Evolutionary conservation across 2,888 invertebrate species (phyloP).

Genomic region (Melanophora roralis): DNA sequence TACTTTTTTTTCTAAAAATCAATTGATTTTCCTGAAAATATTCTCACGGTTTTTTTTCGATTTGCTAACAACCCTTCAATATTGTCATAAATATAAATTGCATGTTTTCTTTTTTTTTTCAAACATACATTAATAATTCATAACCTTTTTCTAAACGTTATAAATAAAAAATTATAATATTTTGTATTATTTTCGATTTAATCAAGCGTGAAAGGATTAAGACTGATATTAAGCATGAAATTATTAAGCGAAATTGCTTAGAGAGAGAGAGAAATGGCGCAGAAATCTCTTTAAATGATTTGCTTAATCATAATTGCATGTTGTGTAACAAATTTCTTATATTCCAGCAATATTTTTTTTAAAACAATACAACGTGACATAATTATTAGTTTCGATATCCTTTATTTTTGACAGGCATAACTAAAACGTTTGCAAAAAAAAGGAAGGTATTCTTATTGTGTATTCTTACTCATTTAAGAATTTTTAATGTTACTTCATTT

Average conservation of each 20-base stretch:
- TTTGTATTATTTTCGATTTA: no score
- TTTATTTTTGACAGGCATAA: neutral
- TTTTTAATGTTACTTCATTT: neutral
- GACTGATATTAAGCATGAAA: no score
- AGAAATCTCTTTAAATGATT: neutral
- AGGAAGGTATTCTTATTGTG: neutral
- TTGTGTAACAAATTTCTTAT: no score
- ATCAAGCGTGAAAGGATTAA: no score
- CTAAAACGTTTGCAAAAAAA: neutral
- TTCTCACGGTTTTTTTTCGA: neutral
- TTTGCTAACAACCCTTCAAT: neutral
- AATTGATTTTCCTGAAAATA: no score
- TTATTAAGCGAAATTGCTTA: neutral
- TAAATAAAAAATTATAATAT: no score
- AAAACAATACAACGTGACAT: constrained; percentile 41
- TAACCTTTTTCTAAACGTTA: neutral
- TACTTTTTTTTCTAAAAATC: no score
- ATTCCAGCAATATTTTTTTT: neutral
- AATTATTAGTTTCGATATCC: constrained; percentile 32
- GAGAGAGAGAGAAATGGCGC: no score
- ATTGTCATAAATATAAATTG: neutral
- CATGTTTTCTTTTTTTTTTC: no score
- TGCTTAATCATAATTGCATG: neutral
- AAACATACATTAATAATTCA: no score
- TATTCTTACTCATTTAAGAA: no score